Evolutionary conservation across 2,888 invertebrate genomes (phyloP).

Genomic region (Hyposoter didymator): DNA sequence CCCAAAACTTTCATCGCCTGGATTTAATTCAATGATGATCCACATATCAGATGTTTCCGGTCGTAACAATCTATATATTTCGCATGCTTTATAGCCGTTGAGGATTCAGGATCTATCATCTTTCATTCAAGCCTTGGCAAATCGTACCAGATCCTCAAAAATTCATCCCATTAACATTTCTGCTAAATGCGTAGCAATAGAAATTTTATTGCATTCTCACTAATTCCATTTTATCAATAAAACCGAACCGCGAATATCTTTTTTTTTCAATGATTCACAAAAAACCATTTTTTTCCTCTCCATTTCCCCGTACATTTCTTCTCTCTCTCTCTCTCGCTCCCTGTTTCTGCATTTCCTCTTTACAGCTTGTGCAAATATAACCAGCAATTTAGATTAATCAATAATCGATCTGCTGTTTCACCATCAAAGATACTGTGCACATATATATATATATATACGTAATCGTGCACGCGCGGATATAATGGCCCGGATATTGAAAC

Average conservation of each 20-base stretch:
- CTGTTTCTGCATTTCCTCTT: not conserved
- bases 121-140: not conserved
- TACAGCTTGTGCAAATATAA: constrained; percentile 17
- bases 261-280: not conserved
- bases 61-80: not conserved
- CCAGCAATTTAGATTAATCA: constrained; percentile 54
- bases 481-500: constrained; percentile 65
- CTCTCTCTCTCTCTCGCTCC: not conserved
- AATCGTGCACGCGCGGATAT: constrained; percentile 39
- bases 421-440: not conserved
- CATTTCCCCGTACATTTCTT: not conserved
- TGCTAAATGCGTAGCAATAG: not conserved
- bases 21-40: constrained; percentile 24
- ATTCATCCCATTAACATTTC: not conserved
- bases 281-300: not conserved
- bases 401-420: constrained; percentile 43
- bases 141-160: not conserved
- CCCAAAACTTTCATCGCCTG: constrained; percentile 21
- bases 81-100: not conserved
- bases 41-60: not conserved
- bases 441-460: constrained; percentile 22
- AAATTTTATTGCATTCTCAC: not conserved
- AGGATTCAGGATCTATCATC: not conserved
- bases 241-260: not conserved
- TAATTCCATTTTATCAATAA: not conserved